These are phyloP conservation scores for Dendroctonus valens DNA, from an alignment of 1,140 invertebrate species.

Conservation along the genomic window DNA sequence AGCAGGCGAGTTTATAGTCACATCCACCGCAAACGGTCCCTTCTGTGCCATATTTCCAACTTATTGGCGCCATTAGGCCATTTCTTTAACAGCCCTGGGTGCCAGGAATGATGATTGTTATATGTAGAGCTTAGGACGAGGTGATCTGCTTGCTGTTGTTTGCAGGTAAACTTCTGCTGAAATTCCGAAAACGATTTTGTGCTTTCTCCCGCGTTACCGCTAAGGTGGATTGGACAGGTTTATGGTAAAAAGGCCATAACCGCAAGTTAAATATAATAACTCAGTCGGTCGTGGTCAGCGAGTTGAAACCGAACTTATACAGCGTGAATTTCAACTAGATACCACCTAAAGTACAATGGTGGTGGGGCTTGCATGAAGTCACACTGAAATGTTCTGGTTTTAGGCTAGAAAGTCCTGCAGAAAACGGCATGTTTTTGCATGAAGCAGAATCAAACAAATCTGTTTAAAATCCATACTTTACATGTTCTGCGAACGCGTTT, in stretches of 20 bases:
- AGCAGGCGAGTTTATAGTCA: conserved; percentile 5
- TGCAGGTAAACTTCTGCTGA: too few relatives aligned
- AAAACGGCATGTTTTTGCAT: too few relatives aligned
- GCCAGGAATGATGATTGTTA: not conserved
- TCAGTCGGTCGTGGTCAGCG: not conserved
- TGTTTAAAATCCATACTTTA: too few relatives aligned
- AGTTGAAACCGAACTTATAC: not conserved
- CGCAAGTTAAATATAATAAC: conserved; percentile 2
- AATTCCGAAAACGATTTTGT: too few relatives aligned
- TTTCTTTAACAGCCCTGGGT: not conserved
- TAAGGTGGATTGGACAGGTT: not conserved
- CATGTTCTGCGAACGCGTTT: too few relatives aligned
- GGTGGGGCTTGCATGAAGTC: too few relatives aligned
- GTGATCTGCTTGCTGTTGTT: too few relatives aligned
- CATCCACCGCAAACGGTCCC: conserved; percentile 15
- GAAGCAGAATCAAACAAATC: too few relatives aligned
- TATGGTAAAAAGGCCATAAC: not conserved
- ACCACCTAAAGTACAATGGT: not conserved
- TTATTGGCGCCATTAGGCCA: conserved; percentile 9
- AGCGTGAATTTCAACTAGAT: conserved; percentile 1
- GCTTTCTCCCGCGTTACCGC: not conserved
- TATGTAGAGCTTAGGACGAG: too few relatives aligned
- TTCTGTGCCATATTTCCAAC: conserved; percentile 8
- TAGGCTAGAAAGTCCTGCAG: too few relatives aligned
- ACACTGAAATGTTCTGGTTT: not conserved